Conservation (phyloP, 2,888 invertebrate species). For the Drosophila infuscata region DNA sequence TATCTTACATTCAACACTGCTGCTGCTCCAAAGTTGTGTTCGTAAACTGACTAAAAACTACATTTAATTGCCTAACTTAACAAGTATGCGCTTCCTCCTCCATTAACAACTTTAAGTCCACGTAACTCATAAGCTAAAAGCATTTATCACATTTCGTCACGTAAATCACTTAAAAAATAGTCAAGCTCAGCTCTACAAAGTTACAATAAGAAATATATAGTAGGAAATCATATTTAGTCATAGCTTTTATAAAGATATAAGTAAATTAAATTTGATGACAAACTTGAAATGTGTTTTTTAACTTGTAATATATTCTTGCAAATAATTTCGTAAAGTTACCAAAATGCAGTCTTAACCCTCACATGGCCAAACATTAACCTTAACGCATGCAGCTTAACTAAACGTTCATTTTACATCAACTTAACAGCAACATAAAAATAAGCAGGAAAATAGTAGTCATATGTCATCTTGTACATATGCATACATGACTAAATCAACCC, state of each 20-base stretch:
- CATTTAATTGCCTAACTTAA: neutral
- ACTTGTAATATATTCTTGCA: neutral
- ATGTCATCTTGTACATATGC: slow-evolving; percentile 57
- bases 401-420: slow-evolving; percentile 47
- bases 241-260: neutral
- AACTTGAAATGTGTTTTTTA: neutral
- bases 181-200: neutral
- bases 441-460: slow-evolving; percentile 47
- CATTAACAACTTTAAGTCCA: slow-evolving; percentile 2
- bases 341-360: slow-evolving; percentile 21
- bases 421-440: slow-evolving; percentile 13
- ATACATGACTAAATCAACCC: slow-evolving; percentile 3
- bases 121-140: neutral
- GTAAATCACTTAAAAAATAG: slow-evolving; percentile 11
- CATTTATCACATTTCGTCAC: slow-evolving; percentile 25
- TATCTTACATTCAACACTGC: slow-evolving; percentile 11
- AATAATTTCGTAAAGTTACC: neutral
- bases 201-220: neutral
- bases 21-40: slow-evolving; percentile 10
- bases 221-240: neutral
- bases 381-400: slow-evolving; percentile 39
- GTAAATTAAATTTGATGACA: neutral
- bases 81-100: neutral
- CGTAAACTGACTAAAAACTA: slow-evolving; percentile 6
- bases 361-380: slow-evolving; percentile 18